A percentile compares a stretch with the other conserved stretches of the same genome.
phyloP scores from a whole-genome alignment of 2,888 invertebrate species.

The Ophioninae sp. region DNA sequence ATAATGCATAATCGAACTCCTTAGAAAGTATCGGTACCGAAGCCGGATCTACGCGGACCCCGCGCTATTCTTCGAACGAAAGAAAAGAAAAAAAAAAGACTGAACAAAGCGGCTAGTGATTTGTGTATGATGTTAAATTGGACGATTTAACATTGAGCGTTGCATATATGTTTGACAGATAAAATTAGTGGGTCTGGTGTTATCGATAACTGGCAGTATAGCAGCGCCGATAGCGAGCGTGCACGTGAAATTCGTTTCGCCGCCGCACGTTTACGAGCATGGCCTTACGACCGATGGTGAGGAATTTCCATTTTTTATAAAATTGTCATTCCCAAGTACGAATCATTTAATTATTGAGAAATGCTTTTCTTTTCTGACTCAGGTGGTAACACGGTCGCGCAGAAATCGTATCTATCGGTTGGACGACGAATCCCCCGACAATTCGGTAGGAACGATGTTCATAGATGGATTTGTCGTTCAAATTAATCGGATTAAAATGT shows the following conservation, averaged over 20 bases:
- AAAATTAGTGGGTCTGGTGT: conserved; percentile 66
- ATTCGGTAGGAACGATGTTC: conserved; percentile 63
- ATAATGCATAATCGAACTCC: conserved; percentile 10
- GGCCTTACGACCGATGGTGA: conserved; percentile 75
- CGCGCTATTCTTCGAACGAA: too few species aligned
- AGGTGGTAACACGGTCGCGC: conserved; percentile 74
- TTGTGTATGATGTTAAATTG: not conserved
- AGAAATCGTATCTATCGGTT: conserved; percentile 75
- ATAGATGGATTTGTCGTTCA: not conserved
- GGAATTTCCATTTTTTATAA: conserved; percentile 26
- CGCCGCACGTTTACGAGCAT: conserved; percentile 76
- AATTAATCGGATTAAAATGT: not conserved
- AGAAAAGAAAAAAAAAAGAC: not conserved
- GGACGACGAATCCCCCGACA: conserved; percentile 69
- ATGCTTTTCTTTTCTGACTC: conserved; percentile 23
- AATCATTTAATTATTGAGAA: conserved; percentile 10
- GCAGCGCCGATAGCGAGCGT: conserved; percentile 75
- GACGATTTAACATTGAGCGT: not conserved
- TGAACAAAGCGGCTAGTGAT: not conserved
- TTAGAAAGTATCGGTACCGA: not conserved
- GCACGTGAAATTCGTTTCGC: conserved; percentile 76
- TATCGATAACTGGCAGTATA: conserved; percentile 63
- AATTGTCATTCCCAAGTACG: not conserved
- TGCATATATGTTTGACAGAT: conserved; percentile 65
- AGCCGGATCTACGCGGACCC: not conserved